These are phyloP conservation scores for Hyposmocoma kahamanoa DNA, from an alignment of 1,140 invertebrate species.

Conservation along the genomic window DNA sequence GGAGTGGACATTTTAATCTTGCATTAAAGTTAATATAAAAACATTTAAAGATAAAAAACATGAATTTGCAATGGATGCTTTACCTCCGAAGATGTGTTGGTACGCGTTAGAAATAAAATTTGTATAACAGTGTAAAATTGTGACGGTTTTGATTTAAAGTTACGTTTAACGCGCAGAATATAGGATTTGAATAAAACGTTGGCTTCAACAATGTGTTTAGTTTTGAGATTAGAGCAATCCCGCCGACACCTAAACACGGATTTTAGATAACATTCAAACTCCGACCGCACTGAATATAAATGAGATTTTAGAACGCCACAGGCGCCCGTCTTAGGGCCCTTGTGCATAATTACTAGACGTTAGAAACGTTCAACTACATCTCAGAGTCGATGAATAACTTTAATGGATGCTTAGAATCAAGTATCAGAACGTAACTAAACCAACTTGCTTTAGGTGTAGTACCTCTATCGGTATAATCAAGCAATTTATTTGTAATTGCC, in stretches of 20 bases:
- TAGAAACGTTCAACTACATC: slow-evolving; percentile 27
- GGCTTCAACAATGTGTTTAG: slow-evolving; percentile 67
- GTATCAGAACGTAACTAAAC: slow-evolving; percentile 9
- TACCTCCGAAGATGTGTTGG: not conserved
- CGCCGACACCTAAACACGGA: slow-evolving; percentile 71
- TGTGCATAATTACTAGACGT: slow-evolving; percentile 61
- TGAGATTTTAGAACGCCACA: slow-evolving; percentile 63
- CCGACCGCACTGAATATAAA: slow-evolving; percentile 70
- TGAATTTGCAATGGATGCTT: too few species aligned
- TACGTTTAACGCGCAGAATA: slow-evolving; percentile 26
- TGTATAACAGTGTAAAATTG: not conserved
- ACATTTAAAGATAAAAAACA: not conserved
- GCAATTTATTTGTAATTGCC: slow-evolving; percentile 1
- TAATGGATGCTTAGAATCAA: slow-evolving; percentile 27
- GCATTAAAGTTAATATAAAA: not conserved
- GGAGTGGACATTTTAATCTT: slow-evolving; percentile 2
- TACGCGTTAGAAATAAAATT: too few species aligned
- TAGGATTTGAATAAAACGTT: slow-evolving; percentile 50
- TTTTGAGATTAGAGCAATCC: slow-evolving; percentile 69
- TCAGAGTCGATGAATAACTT: slow-evolving; percentile 29
- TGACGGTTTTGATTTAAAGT: slow-evolving; percentile 14
- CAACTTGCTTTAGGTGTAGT: slow-evolving; percentile 13
- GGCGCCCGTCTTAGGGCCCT: slow-evolving; percentile 46
- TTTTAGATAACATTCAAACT: slow-evolving; percentile 73
- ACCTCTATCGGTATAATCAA: not conserved